Conservation (phyloP, 1,140 invertebrate species). For the Pissodes strobi region DNA sequence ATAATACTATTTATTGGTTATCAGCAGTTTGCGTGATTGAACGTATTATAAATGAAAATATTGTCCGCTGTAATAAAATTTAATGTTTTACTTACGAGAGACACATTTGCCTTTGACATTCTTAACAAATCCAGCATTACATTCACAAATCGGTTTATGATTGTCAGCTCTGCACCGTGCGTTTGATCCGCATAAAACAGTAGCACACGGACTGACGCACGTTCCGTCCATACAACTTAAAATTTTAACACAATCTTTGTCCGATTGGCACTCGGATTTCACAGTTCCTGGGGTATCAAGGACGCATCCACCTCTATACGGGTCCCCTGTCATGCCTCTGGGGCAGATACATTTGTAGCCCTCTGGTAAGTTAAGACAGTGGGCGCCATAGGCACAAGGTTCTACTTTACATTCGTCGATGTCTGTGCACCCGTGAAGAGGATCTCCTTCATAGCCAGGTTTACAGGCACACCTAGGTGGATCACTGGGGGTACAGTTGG, state of each 20-base stretch:
- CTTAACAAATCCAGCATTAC: conserved; percentile 79
- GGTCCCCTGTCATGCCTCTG: conserved; percentile 78
- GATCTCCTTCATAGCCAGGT: conserved; percentile 81
- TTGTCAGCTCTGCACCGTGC: conserved; percentile 86
- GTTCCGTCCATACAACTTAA: conserved; percentile 75
- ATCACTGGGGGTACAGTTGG: conserved; percentile 87
- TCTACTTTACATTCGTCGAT: conserved; percentile 79
- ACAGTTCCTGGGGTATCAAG: conserved; percentile 51
- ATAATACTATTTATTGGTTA: too few relatives aligned
- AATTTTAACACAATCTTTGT: conserved; percentile 79
- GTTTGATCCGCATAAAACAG: conserved; percentile 78
- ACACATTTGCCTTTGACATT: conserved; percentile 77
- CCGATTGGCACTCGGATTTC: conserved; percentile 68
- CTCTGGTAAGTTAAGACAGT: conserved; percentile 84
- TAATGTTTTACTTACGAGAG: conserved; percentile 74
- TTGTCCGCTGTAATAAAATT: too few relatives aligned
- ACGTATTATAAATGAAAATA: too few relatives aligned
- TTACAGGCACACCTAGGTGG: conserved; percentile 87
- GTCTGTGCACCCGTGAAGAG: conserved; percentile 79
- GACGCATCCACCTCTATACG: conserved; percentile 80
- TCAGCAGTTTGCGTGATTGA: too few relatives aligned
- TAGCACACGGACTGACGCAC: conserved; percentile 81
- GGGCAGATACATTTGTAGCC: conserved; percentile 85
- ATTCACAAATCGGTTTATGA: conserved; percentile 86
- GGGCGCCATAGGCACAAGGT: conserved; percentile 83